Evolutionary conservation across 2,888 invertebrate genomes (phyloP).

Genomic region (Syrphus vitripennis): DNA sequence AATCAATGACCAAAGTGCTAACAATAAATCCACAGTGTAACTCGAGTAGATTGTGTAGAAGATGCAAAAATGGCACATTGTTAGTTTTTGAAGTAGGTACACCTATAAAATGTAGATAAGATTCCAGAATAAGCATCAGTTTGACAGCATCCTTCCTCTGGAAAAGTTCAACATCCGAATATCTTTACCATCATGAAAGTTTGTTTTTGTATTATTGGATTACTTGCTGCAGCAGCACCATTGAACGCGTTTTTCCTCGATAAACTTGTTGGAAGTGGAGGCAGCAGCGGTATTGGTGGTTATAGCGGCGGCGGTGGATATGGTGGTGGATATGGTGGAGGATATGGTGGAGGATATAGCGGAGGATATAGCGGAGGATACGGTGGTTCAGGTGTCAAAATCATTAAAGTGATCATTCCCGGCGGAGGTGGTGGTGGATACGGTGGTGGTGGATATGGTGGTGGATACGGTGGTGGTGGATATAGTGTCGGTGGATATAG

Average conservation of each 20-base stretch:
- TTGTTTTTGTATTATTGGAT: conserved; percentile 63
- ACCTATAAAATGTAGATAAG: conserved; percentile 56
- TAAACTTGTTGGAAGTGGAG: conserved; percentile 40
- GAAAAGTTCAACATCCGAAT: conserved; percentile 29
- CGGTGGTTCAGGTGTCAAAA: not conserved
- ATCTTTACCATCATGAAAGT: conserved; percentile 50
- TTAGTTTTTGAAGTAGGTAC: conserved; percentile 28
- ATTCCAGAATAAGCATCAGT: conserved; percentile 44
- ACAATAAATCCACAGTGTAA: conserved; percentile 48
- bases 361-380: not conserved
- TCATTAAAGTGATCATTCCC: not conserved
- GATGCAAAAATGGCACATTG: conserved; percentile 41
- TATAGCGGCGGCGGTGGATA: conserved; percentile 36
- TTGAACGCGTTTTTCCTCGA: conserved; percentile 63
- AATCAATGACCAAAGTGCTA: conserved; percentile 49
- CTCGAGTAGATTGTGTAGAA: not conserved
- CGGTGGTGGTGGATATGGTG: conserved; percentile 34
- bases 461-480: conserved; percentile 48
- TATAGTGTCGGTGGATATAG: conserved; percentile 14
- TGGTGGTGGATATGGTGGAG: conserved; percentile 4
- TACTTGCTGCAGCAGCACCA: conserved; percentile 56
- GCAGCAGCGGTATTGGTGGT: conserved; percentile 24
- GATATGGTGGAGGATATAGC: conserved; percentile 15
- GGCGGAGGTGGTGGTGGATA: conserved; percentile 26
- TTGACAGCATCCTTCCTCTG: conserved; percentile 53